A percentile compares a stretch with the other conserved stretches of the same genome.
Evolutionary conservation across 2,888 invertebrate species (phyloP).

Genomic region (Choristoneura rosaceana): DNA sequence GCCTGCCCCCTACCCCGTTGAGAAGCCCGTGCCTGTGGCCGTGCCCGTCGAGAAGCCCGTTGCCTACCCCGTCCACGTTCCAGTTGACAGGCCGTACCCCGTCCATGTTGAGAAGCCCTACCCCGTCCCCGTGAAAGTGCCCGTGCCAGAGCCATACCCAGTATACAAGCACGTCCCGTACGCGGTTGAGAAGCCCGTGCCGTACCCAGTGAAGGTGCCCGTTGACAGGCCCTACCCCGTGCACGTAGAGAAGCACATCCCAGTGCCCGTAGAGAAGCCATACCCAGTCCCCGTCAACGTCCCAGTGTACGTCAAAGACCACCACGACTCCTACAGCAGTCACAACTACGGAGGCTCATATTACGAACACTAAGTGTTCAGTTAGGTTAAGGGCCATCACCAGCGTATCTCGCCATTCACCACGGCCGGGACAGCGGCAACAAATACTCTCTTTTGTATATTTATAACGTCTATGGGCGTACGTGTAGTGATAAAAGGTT

Average conservation of each 20-base stretch:
- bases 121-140: slow-evolving; percentile 85
- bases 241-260: slow-evolving; percentile 78
- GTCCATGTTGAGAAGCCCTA: slow-evolving; percentile 83
- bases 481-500: slow-evolving; percentile 82
- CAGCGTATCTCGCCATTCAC: slow-evolving; percentile 69
- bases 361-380: slow-evolving; percentile 73
- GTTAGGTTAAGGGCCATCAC: slow-evolving; percentile 63
- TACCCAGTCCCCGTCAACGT: slow-evolving; percentile 85
- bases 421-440: slow-evolving; percentile 80
- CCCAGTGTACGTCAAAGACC: slow-evolving; percentile 67
- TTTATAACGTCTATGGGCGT: slow-evolving; percentile 71
- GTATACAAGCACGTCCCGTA: slow-evolving; percentile 88
- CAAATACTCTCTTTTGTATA: slow-evolving; percentile 75
- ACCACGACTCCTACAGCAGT: slow-evolving; percentile 48
- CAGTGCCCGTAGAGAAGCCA: slow-evolving; percentile 83
- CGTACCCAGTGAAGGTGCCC: slow-evolving; percentile 88
- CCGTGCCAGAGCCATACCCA: slow-evolving; percentile 85
- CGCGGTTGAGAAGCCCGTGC: slow-evolving; percentile 86
- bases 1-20: slow-evolving; percentile 85
- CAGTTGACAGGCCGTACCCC: slow-evolving; percentile 87
- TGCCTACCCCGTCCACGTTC: slow-evolving; percentile 87
- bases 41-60: slow-evolving; percentile 88
- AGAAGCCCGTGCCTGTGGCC: slow-evolving; percentile 87
- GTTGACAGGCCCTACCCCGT: slow-evolving; percentile 88
- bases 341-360: slow-evolving; percentile 61